Percentiles rank a stretch among this genome's conserved stretches.
Conservation (phyloP, 2,113 vertebrate species). For the Thalassarche chlororhynchos region DNA sequence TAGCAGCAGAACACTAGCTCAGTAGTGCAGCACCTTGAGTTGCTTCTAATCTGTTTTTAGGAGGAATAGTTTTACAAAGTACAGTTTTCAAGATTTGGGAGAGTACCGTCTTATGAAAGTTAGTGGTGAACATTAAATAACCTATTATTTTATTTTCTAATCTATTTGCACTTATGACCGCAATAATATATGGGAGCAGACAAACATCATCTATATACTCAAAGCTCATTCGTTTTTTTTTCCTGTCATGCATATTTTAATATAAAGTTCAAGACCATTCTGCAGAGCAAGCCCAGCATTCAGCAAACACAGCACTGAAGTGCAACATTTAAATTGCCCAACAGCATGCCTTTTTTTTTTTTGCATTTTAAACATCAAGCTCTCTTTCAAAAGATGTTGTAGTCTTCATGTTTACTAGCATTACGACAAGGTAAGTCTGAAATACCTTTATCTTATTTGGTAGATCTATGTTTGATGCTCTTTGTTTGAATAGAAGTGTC, state of each 20-base stretch:
- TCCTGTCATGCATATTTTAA: conserved; percentile 38
- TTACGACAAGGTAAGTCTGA: conserved; percentile 75
- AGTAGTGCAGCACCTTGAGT: not conserved
- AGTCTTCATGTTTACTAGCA: conserved; percentile 68
- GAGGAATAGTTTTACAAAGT: not conserved
- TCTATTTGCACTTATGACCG: not conserved
- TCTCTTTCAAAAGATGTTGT: conserved; percentile 59
- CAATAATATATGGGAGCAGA: not conserved
- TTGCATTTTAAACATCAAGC: conserved; percentile 41
- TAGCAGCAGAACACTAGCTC: not conserved
- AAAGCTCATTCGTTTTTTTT: conserved; percentile 18
- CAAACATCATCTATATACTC: conserved; percentile 19
- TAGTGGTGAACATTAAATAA: not conserved
- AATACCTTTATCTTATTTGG: conserved; percentile 81
- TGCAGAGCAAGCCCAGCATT: conserved; percentile 46
- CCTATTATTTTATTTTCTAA: not conserved
- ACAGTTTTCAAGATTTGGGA: not conserved
- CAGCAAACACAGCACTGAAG: not conserved
- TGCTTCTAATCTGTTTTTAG: not conserved
- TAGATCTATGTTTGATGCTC: conserved; percentile 72
- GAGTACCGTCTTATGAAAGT: not conserved
- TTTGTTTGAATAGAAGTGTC: conserved; percentile 82
- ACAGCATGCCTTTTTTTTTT: not conserved
- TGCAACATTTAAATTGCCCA: conserved; percentile 41
- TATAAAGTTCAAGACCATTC: conserved; percentile 57